Evolutionary conservation across 1,140 invertebrate genomes (phyloP), one percentile per base, ranked within the genome.

Genomic region (Eumaeus atala): DNA sequence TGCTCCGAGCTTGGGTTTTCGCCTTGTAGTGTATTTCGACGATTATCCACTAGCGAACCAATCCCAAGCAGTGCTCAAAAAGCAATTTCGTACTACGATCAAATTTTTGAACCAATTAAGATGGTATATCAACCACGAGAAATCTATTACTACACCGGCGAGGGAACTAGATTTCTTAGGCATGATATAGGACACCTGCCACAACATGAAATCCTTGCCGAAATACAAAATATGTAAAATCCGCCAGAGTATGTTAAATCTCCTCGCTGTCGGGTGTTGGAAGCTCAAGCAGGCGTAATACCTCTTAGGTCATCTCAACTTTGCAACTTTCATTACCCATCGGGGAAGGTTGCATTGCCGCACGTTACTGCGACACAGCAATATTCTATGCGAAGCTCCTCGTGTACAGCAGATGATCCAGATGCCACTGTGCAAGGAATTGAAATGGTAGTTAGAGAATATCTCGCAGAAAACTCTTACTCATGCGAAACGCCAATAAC

Each of bases 341-440:
- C 54, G 88, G 89, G 47, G 89, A 90, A 70, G 61, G 48, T 51
- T 67, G 54, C 66, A 66, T 52, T 69, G 62, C 51, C 63, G 63
- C 0, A 18, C 11, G 5, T 51, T 74, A 21, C 62, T n/a, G 34
- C 55, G 57, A 8, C 48, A 62, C 60, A 59, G 60, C 58, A 54
- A 54, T n/a, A 9, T 42, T 42, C 50, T 61, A 2, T 37, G 50
- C 9, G 48, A 44, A 11, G 10, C 7, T 17, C 48, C 53, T 5
- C 21, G 54, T 7, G 12, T 18, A 9, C 37, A 18, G 14, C 33
- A 21, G 16, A 35, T 28, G 34, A 56, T 40, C 14, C 10, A 16
- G 53, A 17, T 48, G 33, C 16, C 48, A 9, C 54, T 51, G 42
- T 18, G 35, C 10, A 36, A 1, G 10, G 59, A 61, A 34, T 28